Conservation (phyloP, 1,140 invertebrate genomes). For the Drosophila santomea region DNA sequence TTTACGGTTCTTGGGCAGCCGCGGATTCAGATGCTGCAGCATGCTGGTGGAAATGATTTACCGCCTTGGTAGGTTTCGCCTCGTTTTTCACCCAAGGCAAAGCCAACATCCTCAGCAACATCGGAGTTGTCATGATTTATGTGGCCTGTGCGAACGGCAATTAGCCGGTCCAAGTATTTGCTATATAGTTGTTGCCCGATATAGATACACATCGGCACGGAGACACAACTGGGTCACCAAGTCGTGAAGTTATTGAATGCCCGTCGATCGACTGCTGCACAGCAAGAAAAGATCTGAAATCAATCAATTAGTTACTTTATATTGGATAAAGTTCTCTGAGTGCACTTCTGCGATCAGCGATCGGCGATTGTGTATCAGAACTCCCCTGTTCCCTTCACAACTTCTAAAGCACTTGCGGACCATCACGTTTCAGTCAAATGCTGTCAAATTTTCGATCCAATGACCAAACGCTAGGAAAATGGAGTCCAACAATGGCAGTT, state of each 20-base stretch:
- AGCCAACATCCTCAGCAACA: conserved; percentile 59
- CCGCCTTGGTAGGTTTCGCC: conserved; percentile 7
- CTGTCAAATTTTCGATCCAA: conserved; percentile 34
- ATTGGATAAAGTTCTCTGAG: background rate
- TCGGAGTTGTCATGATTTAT: conserved; percentile 74
- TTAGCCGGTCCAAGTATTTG: conserved; percentile 68
- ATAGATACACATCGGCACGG: conserved; percentile 64
- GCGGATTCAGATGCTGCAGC: conserved; percentile 42
- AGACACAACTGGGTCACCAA: conserved; percentile 74
- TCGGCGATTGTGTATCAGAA: conserved; percentile 23
- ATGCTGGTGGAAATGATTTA: conserved; percentile 70
- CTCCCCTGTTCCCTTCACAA: conserved; percentile 12
- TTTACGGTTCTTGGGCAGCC: conserved; percentile 49
- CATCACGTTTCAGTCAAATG: conserved; percentile 59
- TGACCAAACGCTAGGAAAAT: conserved; percentile 49
- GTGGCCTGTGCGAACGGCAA: conserved; percentile 63
- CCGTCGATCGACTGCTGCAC: conserved; percentile 41
- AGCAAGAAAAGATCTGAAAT: conserved; percentile 5
- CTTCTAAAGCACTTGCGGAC: conserved; percentile 51
- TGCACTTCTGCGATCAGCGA: conserved; percentile 14
- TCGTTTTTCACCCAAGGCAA: conserved; percentile 65
- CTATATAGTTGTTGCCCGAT: conserved; percentile 54
- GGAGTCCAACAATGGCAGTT: conserved; percentile 65
- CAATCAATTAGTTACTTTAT: too few species aligned
- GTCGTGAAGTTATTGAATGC: conserved; percentile 39